Percentiles rank a stretch among this genome's conserved stretches.
These are phyloP conservation scores for Rachycentron canadum DNA, from an alignment of 2,797 vertebrate species.

Conservation along the genomic window DNA sequence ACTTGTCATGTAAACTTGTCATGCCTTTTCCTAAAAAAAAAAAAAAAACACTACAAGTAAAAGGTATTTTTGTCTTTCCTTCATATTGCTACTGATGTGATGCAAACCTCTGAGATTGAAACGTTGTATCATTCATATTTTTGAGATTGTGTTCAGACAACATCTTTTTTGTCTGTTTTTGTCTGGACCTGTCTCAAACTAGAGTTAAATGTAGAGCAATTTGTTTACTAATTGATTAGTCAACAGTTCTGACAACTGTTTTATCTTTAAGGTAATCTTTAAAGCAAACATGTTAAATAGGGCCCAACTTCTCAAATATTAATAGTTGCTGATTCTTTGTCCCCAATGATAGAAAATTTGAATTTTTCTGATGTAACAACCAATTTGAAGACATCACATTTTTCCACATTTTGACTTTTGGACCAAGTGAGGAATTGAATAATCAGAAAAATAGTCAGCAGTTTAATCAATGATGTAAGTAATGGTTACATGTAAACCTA, in stretches of 20 bases:
- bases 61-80: background rate
- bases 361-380: background rate
- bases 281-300: too few species aligned
- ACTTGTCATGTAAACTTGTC: too few species aligned
- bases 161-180: too few species aligned
- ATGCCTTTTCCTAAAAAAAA: too few species aligned
- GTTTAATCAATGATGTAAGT: background rate
- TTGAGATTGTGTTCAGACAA: background rate
- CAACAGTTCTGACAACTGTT: background rate
- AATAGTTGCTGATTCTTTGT: too few species aligned
- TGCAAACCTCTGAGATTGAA: background rate
- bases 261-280: too few species aligned
- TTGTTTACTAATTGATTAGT: background rate
- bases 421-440: background rate
- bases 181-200: background rate
- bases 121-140: too few species aligned
- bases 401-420: background rate
- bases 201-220: background rate
- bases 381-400: background rate
- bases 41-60: too few species aligned
- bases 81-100: background rate
- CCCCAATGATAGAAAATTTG: background rate
- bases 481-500: background rate
- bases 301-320: too few species aligned
- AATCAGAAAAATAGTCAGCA: background rate